phyloP scores from a whole-genome alignment of 2,888 invertebrate species.

The Cephonodes hylas region DNA sequence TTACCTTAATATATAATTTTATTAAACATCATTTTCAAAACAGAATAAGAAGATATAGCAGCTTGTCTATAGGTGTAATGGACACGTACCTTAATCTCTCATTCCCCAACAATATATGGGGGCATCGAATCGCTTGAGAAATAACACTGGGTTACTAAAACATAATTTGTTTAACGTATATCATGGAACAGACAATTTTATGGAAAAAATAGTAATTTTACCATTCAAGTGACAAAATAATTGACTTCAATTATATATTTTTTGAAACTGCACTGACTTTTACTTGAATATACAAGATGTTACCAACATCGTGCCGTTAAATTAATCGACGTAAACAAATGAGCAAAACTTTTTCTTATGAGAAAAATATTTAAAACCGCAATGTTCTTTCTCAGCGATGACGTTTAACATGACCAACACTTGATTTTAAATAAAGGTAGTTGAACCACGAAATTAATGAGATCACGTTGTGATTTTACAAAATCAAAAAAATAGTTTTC shows the following conservation, averaged over 20 bases:
- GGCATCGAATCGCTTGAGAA: neutral
- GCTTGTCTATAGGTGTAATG: neutral
- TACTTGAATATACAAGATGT: no score
- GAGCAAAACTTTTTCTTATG: no score
- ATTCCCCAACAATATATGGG: slow-evolving; percentile 1
- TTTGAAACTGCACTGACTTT: no score
- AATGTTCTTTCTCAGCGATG: neutral
- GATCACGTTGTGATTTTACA: slow-evolving; percentile 3
- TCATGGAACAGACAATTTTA: no score
- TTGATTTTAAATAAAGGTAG: slow-evolving; percentile 1
- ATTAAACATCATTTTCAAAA: neutral
- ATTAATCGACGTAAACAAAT: neutral
- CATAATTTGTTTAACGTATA: neutral
- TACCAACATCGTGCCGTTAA: neutral
- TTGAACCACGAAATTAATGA: slow-evolving; percentile 5
- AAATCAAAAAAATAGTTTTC: neutral
- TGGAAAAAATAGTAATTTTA: no score
- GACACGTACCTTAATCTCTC: neutral
- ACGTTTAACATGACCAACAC: neutral
- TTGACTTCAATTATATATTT: no score
- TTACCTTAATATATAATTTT: no score
- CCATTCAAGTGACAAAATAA: no score
- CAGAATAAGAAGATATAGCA: neutral
- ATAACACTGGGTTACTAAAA: neutral
- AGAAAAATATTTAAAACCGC: neutral